A percentile compares a stretch with the other conserved stretches of the same genome.
Conservation (phyloP, 2,113 vertebrate genomes). For the Poeciliopsis prolifica region DNA sequence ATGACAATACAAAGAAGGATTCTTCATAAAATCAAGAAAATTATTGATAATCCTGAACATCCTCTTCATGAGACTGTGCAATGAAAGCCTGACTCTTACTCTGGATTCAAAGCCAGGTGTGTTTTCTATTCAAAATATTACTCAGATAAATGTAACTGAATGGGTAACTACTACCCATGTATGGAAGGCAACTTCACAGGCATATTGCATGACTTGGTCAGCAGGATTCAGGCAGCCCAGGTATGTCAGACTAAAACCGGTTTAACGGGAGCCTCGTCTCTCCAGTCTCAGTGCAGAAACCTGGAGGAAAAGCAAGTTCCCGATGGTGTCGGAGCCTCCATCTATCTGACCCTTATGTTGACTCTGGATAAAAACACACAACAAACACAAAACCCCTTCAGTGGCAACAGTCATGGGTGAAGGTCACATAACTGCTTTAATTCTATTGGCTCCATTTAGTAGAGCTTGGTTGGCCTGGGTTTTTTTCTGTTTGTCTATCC, state of each 20-base stretch:
- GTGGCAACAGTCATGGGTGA: conserved; percentile 42
- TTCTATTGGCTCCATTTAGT: conserved; percentile 46
- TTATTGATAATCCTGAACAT: too few relatives aligned
- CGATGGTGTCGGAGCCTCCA: not conserved
- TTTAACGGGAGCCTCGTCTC: not conserved
- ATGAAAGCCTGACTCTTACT: too few relatives aligned
- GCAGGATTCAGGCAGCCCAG: conserved; percentile 20
- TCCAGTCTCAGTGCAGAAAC: too few relatives aligned
- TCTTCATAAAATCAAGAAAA: too few relatives aligned
- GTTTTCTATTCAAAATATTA: too few relatives aligned
- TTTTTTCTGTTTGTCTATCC: conserved; percentile 41
- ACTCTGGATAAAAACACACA: conserved; percentile 24
- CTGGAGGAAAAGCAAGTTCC: too few relatives aligned
- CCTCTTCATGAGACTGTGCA: too few relatives aligned
- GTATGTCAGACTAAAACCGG: not conserved
- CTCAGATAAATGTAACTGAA: too few relatives aligned
- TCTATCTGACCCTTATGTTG: conserved; percentile 17
- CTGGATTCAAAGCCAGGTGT: too few relatives aligned
- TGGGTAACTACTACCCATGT: too few relatives aligned
- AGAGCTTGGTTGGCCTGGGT: conserved; percentile 28
- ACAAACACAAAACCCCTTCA: conserved; percentile 5
- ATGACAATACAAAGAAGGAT: too few relatives aligned
- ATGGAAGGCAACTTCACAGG: conserved; percentile 6
- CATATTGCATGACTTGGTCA: conserved; percentile 1
- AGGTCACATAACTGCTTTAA: conserved; percentile 61